Conservation (phyloP, 2,888 invertebrate species). For the Cremastobaeus sp. region DNA sequence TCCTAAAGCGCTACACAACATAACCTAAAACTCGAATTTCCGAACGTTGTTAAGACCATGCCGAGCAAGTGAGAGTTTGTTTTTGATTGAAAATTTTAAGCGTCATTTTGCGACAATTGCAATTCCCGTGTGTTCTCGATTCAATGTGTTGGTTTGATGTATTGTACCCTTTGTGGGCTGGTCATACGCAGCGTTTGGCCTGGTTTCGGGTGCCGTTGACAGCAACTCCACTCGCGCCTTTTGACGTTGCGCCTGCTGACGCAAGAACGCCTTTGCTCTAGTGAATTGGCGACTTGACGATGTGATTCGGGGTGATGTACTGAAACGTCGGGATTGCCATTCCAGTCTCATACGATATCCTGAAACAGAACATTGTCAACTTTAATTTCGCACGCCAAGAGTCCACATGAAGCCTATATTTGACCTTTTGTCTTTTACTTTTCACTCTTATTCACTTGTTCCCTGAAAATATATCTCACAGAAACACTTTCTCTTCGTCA, state of each 20-base stretch:
- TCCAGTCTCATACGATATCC: slow-evolving; percentile 97
- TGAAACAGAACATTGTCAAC: slow-evolving; percentile 80
- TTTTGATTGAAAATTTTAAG: slow-evolving; percentile 50
- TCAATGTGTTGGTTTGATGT: slow-evolving; percentile 48
- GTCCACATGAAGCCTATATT: no score
- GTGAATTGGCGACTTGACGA: slow-evolving; percentile 94
- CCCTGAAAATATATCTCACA: no score
- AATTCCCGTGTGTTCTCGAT: slow-evolving; percentile 28
- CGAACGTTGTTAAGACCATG: slow-evolving; percentile 23
- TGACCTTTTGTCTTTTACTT: no score
- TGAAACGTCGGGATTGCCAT: slow-evolving; percentile 94
- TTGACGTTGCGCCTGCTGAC: slow-evolving; percentile 46
- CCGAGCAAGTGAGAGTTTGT: slow-evolving; percentile 23
- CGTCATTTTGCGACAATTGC: slow-evolving; percentile 21
- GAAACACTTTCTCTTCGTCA: no score
- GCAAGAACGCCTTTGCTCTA: slow-evolving; percentile 77
- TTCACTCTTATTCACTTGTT: no score
- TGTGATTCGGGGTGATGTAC: slow-evolving; percentile 94
- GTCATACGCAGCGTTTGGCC: slow-evolving; percentile 72
- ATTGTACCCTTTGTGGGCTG: slow-evolving; percentile 62
- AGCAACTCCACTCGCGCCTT: slow-evolving; percentile 63
- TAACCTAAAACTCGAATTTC: no score
- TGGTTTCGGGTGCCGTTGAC: slow-evolving; percentile 72
- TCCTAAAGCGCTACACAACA: no score
- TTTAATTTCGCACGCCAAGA: slow-evolving; percentile 17